Percentiles rank a stretch among this genome's conserved stretches.
Conservation (phyloP, 2,888 invertebrate species). For the Xanthorhoe spadicearia region DNA sequence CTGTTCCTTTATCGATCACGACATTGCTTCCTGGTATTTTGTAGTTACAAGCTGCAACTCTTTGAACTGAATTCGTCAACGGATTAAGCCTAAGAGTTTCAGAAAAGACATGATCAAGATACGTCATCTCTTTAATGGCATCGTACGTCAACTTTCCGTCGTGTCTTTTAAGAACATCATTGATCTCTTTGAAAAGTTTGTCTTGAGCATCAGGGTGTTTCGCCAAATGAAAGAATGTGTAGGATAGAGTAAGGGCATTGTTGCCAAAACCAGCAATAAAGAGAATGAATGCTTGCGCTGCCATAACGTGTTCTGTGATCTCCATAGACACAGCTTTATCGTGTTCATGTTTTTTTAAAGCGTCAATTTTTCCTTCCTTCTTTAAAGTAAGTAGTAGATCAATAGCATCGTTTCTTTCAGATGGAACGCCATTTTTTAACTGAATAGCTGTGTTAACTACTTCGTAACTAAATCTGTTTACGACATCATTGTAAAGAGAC, state of each 20-base stretch:
- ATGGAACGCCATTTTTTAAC: slow-evolving; percentile 28
- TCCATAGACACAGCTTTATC: slow-evolving; percentile 42
- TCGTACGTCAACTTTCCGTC: slow-evolving; percentile 66
- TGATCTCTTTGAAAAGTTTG: slow-evolving; percentile 59
- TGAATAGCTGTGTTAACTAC: slow-evolving; percentile 43
- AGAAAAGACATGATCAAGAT: slow-evolving; percentile 67
- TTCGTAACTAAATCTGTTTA: slow-evolving; percentile 47
- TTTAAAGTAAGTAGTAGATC: slow-evolving; percentile 47
- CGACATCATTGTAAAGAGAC: slow-evolving; percentile 45
- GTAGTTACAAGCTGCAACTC: slow-evolving; percentile 59
- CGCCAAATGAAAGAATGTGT: slow-evolving; percentile 66
- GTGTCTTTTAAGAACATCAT: slow-evolving; percentile 54
- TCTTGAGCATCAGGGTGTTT: slow-evolving; percentile 64
- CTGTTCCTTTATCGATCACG: slow-evolving; percentile 60
- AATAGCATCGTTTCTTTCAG: slow-evolving; percentile 42
- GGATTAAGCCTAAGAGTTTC: slow-evolving; percentile 67
- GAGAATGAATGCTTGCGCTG: slow-evolving; percentile 70
- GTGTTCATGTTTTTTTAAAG: slow-evolving; percentile 21
- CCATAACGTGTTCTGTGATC: slow-evolving; percentile 58
- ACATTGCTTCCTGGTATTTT: slow-evolving; percentile 63
- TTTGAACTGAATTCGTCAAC: slow-evolving; percentile 63
- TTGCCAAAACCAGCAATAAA: slow-evolving; percentile 76
- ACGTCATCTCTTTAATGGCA: slow-evolving; percentile 65
- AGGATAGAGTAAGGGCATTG: slow-evolving; percentile 64
- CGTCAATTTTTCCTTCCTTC: slow-evolving; percentile 33